Percentiles rank a stretch among this genome's conserved stretches.
Evolutionary conservation across 35 echinoderm and acorn worm species (phyloP).

Genomic region (Lytechinus pictus): DNA sequence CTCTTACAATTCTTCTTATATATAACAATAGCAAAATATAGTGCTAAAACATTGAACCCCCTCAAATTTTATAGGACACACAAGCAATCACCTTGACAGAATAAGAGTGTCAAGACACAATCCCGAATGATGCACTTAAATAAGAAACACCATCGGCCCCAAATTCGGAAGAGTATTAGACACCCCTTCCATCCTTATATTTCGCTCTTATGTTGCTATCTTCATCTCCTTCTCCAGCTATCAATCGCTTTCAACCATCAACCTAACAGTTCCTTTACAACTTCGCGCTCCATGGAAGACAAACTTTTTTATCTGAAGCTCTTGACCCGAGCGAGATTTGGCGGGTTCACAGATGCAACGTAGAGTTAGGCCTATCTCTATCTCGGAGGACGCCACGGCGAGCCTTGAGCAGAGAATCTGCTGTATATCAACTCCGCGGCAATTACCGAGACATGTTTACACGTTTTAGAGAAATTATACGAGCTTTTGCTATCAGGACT

Average conservation of each 20-base stretch:
- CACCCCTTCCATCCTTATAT: neutral
- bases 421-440: conserved; percentile 31
- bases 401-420: neutral
- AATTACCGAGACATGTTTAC: conserved; percentile 34
- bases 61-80: too few relatives aligned
- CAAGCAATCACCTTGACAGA: too few relatives aligned
- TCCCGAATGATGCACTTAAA: too few relatives aligned
- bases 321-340: neutral
- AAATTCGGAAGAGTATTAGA: too few relatives aligned
- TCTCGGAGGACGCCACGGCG: neutral
- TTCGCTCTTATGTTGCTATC: neutral
- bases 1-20: too few relatives aligned
- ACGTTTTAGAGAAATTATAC: conserved; percentile 38
- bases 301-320: neutral
- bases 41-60: too few relatives aligned
- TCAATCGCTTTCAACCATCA: neutral
- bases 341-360: neutral
- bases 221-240: neutral
- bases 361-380: neutral
- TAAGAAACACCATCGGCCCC: too few relatives aligned
- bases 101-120: too few relatives aligned
- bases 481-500: conserved; percentile 15
- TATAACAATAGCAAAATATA: too few relatives aligned
- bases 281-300: neutral
- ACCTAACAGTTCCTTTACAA: neutral